Evolutionary conservation across 2,888 invertebrate species (phyloP), one percentile per base, ranked within the genome.

Genomic region (Oxyteleia sp.): DNA sequence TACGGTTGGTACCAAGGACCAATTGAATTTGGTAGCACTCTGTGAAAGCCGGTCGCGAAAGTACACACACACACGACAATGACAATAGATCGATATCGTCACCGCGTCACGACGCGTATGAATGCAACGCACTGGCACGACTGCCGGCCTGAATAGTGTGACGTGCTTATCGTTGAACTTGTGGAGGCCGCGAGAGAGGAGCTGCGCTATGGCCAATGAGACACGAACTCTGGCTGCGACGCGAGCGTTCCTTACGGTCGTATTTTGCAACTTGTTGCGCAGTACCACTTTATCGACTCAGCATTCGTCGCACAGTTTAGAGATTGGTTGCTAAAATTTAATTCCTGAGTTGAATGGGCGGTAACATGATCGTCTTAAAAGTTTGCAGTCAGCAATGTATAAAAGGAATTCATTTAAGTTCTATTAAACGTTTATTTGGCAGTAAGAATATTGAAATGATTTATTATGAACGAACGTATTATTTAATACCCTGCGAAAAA

Each of bases 191-290:
- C 59, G 35, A 32, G n/a, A 53, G 45, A 32, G 49, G 43, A 61
- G 63, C 15, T 68, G 75, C 75, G 75, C 61, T 64, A 53, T 49
- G 41, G 35, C 69, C 55, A 66, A 49, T 63, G 72, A 29, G 7
- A 45, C 35, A 29, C 68, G 53, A 47, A 35, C 59, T 7, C 29
- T 32, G 11, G 61, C 13, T 20, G 72, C 82, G 82, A 82, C 38
- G 71, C 75, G 57, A 82, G 82, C 82, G 82, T 76, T 35, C 75
- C 82, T 82, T 49, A 63, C 82, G 82, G 82, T 43, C 15, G 35
- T 71, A 75, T 69, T 64, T 59, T 57, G 82, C 69, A 82, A 82
- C 82, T 82, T 82, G 82, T 82, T 82, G 82, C 76, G 15, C 59
- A 5, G n/a, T 57, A 63, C 82, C 29, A 45, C 49, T 71, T 82